A percentile compares a stretch with the other conserved stretches of the same genome.
Conservation (phyloP, 2,113 vertebrate species). For the Pampusana beccarii region DNA sequence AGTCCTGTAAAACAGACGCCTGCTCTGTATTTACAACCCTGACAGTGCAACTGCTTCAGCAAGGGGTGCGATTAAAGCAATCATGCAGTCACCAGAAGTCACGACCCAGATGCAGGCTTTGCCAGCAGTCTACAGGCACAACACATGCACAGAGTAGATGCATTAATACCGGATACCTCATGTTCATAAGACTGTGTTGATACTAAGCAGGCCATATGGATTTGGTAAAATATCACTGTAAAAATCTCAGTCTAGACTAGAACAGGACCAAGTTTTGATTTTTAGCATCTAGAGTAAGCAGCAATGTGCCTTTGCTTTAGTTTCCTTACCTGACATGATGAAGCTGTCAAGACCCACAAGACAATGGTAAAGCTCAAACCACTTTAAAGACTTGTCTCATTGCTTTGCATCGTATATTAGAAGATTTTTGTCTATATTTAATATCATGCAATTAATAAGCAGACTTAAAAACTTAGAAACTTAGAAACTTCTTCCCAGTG, state of each 20-base stretch:
- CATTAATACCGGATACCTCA: not conserved
- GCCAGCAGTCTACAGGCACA: not conserved
- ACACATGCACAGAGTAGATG: not conserved
- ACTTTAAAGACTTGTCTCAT: not conserved
- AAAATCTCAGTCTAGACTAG: not conserved
- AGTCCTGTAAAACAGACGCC: not conserved
- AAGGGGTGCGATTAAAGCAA: not conserved
- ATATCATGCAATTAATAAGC: rapidly evolving
- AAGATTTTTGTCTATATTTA: not conserved
- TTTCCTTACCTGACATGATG: not conserved
- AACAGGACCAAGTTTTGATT: not conserved
- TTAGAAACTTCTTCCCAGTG: no score
- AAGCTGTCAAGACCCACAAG: not conserved
- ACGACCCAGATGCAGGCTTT: not conserved
- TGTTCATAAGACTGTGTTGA: rapidly evolving
- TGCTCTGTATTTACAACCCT: not conserved
- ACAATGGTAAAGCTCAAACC: not conserved
- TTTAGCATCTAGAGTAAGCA: rapidly evolving
- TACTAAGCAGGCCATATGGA: rapidly evolving
- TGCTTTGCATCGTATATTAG: rapidly evolving
- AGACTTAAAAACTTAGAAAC: no score
- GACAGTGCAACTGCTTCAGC: not conserved
- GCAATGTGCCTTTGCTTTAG: not conserved
- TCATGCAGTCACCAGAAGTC: not conserved
- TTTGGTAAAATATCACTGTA: rapidly evolving